Evolutionary conservation across 2,888 invertebrate genomes (phyloP), one percentile per base, ranked within the genome.

Genomic region (Apamea anceps): DNA sequence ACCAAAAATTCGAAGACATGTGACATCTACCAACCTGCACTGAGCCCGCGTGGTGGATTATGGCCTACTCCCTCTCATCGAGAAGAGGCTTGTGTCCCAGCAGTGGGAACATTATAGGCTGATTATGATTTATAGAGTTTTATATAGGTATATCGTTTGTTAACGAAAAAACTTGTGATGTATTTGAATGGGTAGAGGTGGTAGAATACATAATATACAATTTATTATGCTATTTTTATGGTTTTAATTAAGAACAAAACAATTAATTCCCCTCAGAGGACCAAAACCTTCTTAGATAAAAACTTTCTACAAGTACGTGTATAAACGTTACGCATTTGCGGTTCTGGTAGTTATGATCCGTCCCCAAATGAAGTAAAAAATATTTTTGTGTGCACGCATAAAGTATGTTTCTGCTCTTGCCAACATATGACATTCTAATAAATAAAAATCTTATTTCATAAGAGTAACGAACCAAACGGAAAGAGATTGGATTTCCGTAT

Each of bases 111-210:
- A 37, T 37, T 37, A 5, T 37, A 37, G 37, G 37, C 37, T 37
- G 5, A 37, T 37, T 37, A 37, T 91, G 91, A 92, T 88, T 91
- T 90, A 92, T 91, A 81, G 13, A 60, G 42, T 45, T 8, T 15
- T n/a, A 45, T 12, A 12, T n/a, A 28, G 12, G 21, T 15, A 32
- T 28, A 62, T 28, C 6, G 15, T 62, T 62, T 62, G 28, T 28
- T n/a, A 28, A 15, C 15, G 2, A 15, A 62, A 60, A 0, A 60
- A 15, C 60, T 60, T 28, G 60, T 2, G n/a, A n/a, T n/a, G 13
- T 57, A 57, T 25, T 57, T 21, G 25, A 8, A 25, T 57, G 3
- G 3, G 10, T 57, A 57, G 57, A 10, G 3, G 25, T 57, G 3
- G 3, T 12, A 57, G 0, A 60, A 13, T 60, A 12, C 0, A 60